Conservation (phyloP, 2,888 invertebrate genomes). For the Criorhina ranunculi region DNA sequence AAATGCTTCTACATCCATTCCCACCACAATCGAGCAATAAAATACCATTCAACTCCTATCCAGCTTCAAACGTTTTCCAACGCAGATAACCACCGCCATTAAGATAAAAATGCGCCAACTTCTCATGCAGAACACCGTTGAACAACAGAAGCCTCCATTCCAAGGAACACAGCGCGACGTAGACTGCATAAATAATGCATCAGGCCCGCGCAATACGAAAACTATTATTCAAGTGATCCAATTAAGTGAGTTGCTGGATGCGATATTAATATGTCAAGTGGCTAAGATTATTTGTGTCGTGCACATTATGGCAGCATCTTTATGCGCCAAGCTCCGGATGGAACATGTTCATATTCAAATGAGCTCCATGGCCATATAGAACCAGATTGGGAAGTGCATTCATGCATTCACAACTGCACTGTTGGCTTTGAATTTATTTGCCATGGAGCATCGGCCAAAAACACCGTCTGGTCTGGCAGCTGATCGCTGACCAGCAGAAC, state of each 20-base stretch:
- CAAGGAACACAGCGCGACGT: conserved; percentile 62
- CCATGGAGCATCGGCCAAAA: neutral
- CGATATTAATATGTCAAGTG: conserved; percentile 76
- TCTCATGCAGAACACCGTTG: conserved; percentile 44
- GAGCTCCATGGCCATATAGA: conserved; percentile 55
- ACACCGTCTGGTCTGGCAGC: conserved; percentile 53
- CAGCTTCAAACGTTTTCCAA: conserved; percentile 18
- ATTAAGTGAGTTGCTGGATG: conserved; percentile 74
- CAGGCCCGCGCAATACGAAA: conserved; percentile 70
- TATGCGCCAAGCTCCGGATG: conserved; percentile 56
- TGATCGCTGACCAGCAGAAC: conserved; percentile 55
- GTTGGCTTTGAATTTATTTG: conserved; percentile 52
- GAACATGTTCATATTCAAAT: conserved; percentile 68
- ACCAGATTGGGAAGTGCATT: conserved; percentile 46
- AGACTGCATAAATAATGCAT: conserved; percentile 72
- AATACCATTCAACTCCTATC: conserved; percentile 24
- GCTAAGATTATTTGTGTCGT: conserved; percentile 74
- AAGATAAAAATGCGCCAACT: conserved; percentile 52
- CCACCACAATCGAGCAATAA: neutral
- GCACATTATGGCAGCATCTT: conserved; percentile 56
- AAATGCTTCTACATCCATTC: too few species aligned
- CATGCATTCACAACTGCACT: conserved; percentile 1
- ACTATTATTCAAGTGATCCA: conserved; percentile 76
- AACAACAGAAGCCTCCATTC: conserved; percentile 18
- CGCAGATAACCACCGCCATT: conserved; percentile 58